Evolutionary conservation across 2,113 vertebrate species (phyloP), one percentile per base, ranked within the genome.

Genomic region (Atherinomorus stipes): DNA sequence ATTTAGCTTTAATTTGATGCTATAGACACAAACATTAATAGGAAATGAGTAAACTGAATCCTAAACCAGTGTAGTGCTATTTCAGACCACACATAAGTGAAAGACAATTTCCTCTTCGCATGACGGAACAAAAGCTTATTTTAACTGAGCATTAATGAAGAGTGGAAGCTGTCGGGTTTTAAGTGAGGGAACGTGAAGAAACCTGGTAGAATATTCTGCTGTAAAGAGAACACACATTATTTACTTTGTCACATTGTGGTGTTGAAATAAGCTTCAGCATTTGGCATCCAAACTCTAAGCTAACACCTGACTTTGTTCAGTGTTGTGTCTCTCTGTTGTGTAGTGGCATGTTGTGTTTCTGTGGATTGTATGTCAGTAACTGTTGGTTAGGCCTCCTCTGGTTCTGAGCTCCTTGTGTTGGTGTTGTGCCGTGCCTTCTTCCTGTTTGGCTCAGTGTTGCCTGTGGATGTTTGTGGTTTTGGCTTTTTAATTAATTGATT

Each of bases 381-480:
- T 60, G 53, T 72, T 4, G 7, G 51, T 44, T 18, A 64, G 78
- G 68, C 59, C 18, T 28, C 22, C 76, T 37, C 76, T 23, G 63
- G 78, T 59, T 76, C 65, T 78, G 58, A 80, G 75, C 54, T 78
- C 63, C 64, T 59, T 68, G 64, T 89, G 19, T 87, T 54, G 80
- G 59, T 89, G 85, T 90, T 63, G 77, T 89, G 75, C 66, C 59
- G 65, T 80, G 61, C 40, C 42, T 63, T 66, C 74, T 67, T 82
- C 67, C 34, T 49, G 75, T 89, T 44, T 60, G 63, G 85, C 80
- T 86, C 73, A 62, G 67, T 90, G 86, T 87, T 81, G 78, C 71
- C 61, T 86, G 88, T 85, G 49, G 81, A 74, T 90, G 86, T 90
- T 81, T 83, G 85, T 89, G 83, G 73, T 65, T 64, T 70, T 70